Evolutionary conservation across 2,113 vertebrate species (phyloP), one percentile per base, ranked within the genome.

Genomic region (Corythornis madagascariensis): DNA sequence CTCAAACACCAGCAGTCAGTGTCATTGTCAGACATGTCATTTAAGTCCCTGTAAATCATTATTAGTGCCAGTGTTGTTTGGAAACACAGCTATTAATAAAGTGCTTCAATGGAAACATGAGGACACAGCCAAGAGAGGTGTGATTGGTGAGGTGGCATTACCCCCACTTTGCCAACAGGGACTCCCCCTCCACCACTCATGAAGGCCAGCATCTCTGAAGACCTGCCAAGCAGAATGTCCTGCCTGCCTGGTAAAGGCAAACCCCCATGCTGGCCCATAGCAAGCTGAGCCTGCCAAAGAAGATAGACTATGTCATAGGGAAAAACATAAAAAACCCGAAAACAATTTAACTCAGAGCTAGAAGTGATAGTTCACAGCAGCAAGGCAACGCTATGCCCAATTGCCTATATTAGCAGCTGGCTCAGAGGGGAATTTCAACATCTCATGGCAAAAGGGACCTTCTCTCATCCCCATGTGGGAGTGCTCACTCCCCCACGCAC

Each of bases 11-110:
- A 95, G 73, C 84, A 93, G 81, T 70, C 88, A 81, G 20, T 93
- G 74, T 88, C 92, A 65, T 82, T 92, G 84, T 92, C 94, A 92
- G 86, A 86, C 13, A 7, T 64, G 70, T 79, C 92, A 85, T 82
- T 94, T 71, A 92, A 91, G 88, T 82, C 66, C 13, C 43, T 86
- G 76, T 91, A 94, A 82, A 84, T 95, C 94, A 88, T 71, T 60
- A 84, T 86, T 83, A 95, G 75, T 84, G 70, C 75, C 65, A 84
- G n/a, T 3, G 12, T 55, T 89, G 66, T 94, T 88, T 95, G 65
- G 69, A 94, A 94, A 72, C 38, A 53, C 3, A 2, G 59, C 45
- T 95, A 92, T 95, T 94, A 95, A 94, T 77, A 91, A 89, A 86
- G 35, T 0, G 1, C 33, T 80, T 69, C 80, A 73, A 79, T 91